phyloP scores from a whole-genome alignment of 1,140 invertebrate species.

The Drosophila azteca region DNA sequence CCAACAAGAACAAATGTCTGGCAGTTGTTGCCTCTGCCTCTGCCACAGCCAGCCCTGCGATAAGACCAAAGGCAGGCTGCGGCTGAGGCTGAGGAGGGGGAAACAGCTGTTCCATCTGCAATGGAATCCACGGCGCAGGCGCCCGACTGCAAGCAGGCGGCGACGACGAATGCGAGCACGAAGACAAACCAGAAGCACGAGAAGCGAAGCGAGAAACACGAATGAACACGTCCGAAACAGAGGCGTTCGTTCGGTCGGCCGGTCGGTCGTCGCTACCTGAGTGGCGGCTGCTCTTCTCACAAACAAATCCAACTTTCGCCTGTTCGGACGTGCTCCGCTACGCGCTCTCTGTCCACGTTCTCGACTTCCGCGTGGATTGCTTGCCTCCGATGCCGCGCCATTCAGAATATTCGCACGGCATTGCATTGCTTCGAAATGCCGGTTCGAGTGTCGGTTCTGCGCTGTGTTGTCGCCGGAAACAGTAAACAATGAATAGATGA shows the following conservation, averaged over 20 bases:
- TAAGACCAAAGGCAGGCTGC: constrained; percentile 34
- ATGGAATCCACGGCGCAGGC: constrained; percentile 56
- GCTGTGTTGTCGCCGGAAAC: constrained; percentile 2
- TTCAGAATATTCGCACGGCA: constrained; percentile 64
- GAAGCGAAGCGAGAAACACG: neutral
- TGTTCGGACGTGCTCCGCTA: constrained; percentile 54
- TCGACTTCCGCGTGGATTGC: constrained; percentile 42
- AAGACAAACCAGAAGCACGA: constrained; percentile 1
- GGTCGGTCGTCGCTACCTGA: constrained; percentile 40
- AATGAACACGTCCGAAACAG: constrained; percentile 27
- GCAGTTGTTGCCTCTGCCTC: constrained; percentile 59
- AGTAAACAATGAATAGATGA: constrained; percentile 15
- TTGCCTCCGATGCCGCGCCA: constrained; percentile 19
- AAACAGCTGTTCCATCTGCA: constrained; percentile 71
- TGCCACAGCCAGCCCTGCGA: constrained; percentile 34
- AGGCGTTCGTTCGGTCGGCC: constrained; percentile 15
- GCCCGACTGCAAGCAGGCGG: constrained; percentile 32
- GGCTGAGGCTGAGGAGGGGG: constrained; percentile 40
- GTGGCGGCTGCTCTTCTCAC: constrained; percentile 51
- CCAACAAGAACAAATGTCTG: constrained; percentile 52
- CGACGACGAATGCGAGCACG: constrained; percentile 9
- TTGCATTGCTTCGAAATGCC: constrained; percentile 68
- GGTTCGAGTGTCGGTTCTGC: constrained; percentile 49
- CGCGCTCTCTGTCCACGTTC: constrained; percentile 5
- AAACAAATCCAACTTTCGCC: constrained; percentile 71